Conservation (phyloP, 2,888 invertebrate species). For the Hypercompe scribonia region DNA sequence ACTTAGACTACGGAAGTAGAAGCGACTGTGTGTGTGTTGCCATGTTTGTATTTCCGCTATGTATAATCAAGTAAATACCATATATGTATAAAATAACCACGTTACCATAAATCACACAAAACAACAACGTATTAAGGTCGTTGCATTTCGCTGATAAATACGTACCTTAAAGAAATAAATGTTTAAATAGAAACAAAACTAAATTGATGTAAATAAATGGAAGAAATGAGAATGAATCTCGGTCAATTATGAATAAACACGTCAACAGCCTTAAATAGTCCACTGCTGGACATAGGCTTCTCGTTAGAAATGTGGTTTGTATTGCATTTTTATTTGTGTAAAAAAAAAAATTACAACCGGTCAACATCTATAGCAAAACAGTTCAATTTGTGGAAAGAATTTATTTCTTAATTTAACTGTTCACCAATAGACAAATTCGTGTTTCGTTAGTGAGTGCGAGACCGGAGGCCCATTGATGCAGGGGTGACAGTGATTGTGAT, state of each 20-base stretch:
- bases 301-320: no score
- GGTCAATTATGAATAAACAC: background rate
- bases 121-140: background rate
- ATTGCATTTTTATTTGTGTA: background rate
- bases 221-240: background rate
- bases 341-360: no score
- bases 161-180: background rate
- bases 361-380: background rate
- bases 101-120: background rate
- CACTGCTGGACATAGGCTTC: no score
- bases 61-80: background rate
- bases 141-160: background rate
- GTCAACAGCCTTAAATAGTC: no score
- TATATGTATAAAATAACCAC: background rate
- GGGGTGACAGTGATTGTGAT: no score
- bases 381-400: no score
- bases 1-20: background rate
- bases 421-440: no score
- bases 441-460: no score
- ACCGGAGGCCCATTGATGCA: no score
- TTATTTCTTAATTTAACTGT: no score
- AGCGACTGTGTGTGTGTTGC: background rate
- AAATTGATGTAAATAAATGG: background rate
- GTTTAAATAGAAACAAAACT: background rate
- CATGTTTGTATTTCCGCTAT: background rate